Evolutionary conservation across 1,140 invertebrate species (phyloP), one percentile per base, ranked within the genome.

Genomic region (Bombus waltoni): DNA sequence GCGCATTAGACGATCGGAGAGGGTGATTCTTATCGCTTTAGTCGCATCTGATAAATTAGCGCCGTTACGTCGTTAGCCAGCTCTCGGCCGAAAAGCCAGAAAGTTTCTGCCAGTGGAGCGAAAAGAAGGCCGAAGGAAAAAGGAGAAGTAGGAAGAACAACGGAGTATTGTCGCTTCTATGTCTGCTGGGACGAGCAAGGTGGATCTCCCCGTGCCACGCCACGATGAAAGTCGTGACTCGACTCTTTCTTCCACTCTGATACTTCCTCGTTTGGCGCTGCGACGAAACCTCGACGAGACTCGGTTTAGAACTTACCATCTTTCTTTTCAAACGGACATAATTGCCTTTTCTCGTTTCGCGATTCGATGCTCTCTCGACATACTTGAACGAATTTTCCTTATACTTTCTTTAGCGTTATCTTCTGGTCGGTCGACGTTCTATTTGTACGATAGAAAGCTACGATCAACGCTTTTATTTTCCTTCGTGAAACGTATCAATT

Each of bases 171-270:
- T 86, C 57, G 80, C 38, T 81, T 40, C 15, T 40, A 8, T 71
- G 65, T 85, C 25, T 25, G 53, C n/a, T 76, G 66, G 40, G 59
- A 47, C 73, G 42, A 68, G 89, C 83, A 88, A 90, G 89, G 89
- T 90, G 83, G 66, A 83, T 90, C 83, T 70, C 47, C 44, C 75
- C 81, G 83, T 84, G 87, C 80, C 71, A 78, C 62, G 44, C 62
- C 73, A 62, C 83, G 83, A 89, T 85, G 90, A 91, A 91, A 91
- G 85, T 89, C 85, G 85, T 91, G 90, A 91, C 89, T 91, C 71
- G 68, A 42, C 74, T 86, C 72, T 91, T 85, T 89, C 79, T 89
- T 88, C 62, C 74, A 68, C 68, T 66, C 65, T 53, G 71, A 81
- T 84, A 87, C 85, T 89, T 91, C 84, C 87, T 90, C 78, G 71